A percentile compares a stretch with the other conserved stretches of the same genome.
Evolutionary conservation across 2,113 vertebrate genomes (phyloP).

Genomic region (Sigmodon hispidus): DNA sequence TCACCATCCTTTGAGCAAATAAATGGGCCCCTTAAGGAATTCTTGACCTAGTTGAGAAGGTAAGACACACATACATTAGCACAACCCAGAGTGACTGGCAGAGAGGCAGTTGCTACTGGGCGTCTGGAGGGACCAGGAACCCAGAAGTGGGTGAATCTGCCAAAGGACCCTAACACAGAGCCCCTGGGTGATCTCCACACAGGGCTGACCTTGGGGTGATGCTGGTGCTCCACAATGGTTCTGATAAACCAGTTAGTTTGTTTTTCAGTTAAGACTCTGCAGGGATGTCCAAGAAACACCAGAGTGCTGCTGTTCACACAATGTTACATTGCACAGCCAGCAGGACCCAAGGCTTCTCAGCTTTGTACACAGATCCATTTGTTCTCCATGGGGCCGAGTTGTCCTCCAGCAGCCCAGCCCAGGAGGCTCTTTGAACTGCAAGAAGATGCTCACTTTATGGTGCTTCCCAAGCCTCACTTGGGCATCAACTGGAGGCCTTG

Average conservation of each 20-base stretch:
- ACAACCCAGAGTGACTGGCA: neutral
- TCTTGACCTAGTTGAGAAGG: neutral
- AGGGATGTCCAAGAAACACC: rapidly evolving
- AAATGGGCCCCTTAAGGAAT: neutral
- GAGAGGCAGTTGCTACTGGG: neutral
- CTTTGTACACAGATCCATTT: neutral
- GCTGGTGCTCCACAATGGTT: neutral
- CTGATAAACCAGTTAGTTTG: neutral
- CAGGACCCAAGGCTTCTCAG: neutral
- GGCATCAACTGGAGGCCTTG: neutral
- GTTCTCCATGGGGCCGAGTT: rapidly evolving
- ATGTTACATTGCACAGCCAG: neutral
- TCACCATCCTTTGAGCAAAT: neutral
- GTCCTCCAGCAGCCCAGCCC: neutral
- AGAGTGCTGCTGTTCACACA: rapidly evolving
- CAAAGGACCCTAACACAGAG: neutral
- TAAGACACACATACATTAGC: neutral
- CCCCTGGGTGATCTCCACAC: neutral
- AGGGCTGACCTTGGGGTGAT: neutral
- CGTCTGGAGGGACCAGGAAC: neutral
- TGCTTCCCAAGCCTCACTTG: neutral
- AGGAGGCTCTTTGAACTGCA: neutral
- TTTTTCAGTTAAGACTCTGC: neutral
- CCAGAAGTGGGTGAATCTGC: neutral
- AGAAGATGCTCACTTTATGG: neutral